A percentile compares a stretch with the other conserved stretches of the same genome.
phyloP scores from a whole-genome alignment of 2,888 invertebrate species.

The Linnaemya vulpina region DNA sequence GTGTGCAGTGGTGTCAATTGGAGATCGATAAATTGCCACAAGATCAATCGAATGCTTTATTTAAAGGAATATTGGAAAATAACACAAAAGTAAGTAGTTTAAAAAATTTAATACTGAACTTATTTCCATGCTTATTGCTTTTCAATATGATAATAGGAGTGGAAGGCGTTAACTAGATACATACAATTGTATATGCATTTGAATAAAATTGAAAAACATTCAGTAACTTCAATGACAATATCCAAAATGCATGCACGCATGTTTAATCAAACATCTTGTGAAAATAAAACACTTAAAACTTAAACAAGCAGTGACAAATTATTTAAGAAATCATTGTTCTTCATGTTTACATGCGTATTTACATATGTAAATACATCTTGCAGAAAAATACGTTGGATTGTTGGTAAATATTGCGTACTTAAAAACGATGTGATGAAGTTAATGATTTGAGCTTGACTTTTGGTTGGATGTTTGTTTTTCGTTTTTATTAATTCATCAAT shows the following conservation, averaged over 20 bases:
- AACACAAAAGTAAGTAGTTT: conserved; percentile 77
- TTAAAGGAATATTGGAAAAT: conserved; percentile 75
- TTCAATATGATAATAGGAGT: not conserved
- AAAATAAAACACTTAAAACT: not conserved
- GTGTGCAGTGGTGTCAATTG: conserved; percentile 76
- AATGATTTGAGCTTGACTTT: conserved; percentile 45
- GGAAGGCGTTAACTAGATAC: too few relatives aligned
- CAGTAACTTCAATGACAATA: not conserved
- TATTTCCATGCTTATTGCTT: too few relatives aligned
- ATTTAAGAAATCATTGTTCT: not conserved
- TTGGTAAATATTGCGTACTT: conserved; percentile 19
- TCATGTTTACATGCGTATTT: not conserved
- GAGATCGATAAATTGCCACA: conserved; percentile 68
- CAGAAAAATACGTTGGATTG: not conserved
- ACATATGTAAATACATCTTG: not conserved
- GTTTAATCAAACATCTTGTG: too few relatives aligned
- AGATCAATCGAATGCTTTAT: conserved; percentile 71
- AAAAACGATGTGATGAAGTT: not conserved
- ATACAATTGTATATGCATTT: not conserved
- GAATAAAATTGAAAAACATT: not conserved
- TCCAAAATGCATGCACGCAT: not conserved
- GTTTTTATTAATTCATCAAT: conserved; percentile 2
- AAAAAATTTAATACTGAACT: too few relatives aligned
- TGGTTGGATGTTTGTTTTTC: not conserved
- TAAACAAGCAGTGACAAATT: not conserved